Evolutionary conservation across 2,113 vertebrate species (phyloP).

Genomic region (Limnothrissa miodon): DNA sequence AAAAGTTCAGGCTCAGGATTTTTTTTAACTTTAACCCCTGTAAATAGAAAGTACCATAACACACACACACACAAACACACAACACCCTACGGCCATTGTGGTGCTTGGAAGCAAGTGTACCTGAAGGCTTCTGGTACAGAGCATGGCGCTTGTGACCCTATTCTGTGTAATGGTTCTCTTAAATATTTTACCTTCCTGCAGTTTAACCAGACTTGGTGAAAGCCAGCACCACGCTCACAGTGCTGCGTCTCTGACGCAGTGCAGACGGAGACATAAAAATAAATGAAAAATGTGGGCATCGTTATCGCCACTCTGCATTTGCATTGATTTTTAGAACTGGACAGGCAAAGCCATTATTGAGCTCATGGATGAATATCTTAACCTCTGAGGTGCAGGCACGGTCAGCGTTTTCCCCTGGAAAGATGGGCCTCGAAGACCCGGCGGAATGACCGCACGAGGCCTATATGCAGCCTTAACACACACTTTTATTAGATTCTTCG

Average conservation of each 20-base stretch:
- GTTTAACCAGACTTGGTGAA: not conserved
- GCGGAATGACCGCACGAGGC: not conserved
- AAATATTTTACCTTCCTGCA: constrained; percentile 7
- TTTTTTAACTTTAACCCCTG: no score
- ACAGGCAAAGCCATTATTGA: no score
- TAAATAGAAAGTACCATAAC: not conserved
- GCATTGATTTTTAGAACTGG: not conserved
- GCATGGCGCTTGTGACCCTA: not conserved
- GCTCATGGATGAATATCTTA: no score
- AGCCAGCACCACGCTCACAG: not conserved
- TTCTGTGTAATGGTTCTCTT: not conserved
- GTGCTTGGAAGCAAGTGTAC: not conserved
- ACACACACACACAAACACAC: not conserved
- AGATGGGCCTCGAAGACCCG: not conserved
- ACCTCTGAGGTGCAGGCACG: not conserved
- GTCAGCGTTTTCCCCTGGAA: not conserved
- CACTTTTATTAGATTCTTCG: not conserved
- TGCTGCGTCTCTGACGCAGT: no score
- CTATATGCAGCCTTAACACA: not conserved
- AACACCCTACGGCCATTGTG: not conserved
- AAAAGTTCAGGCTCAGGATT: not conserved
- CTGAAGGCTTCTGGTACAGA: not conserved
- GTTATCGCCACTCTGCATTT: not conserved
- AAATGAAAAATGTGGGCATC: not conserved
- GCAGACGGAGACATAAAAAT: not conserved